Conservation (phyloP, 2,888 invertebrate species). For the Luperina nickerlii region DNA sequence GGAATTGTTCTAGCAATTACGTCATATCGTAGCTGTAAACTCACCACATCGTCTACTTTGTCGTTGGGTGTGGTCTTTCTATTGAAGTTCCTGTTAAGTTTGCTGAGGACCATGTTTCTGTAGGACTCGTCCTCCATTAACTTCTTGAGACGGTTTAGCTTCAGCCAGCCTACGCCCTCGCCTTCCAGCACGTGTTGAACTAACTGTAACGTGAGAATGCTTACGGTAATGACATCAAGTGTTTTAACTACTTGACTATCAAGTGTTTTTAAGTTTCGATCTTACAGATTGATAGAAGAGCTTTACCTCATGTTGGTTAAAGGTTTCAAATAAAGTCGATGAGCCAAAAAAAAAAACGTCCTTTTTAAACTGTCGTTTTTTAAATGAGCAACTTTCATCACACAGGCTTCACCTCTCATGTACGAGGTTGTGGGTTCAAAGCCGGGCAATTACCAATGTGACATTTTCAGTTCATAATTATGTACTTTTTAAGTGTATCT, state of each 20-base stretch:
- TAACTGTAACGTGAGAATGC: constrained; percentile 85
- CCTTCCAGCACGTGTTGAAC: constrained; percentile 96
- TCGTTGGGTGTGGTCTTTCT: constrained; percentile 98
- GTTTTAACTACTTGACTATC: too few relatives aligned
- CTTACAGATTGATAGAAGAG: neutral
- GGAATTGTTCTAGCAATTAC: neutral
- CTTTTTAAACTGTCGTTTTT: neutral
- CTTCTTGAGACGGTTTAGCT: constrained; percentile 97
- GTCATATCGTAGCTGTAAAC: constrained; percentile 69
- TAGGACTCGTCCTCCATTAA: constrained; percentile 99
- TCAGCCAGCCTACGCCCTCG: constrained; percentile 99
- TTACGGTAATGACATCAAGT: neutral
- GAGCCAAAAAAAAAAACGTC: neutral
- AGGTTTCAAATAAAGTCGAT: too few relatives aligned
- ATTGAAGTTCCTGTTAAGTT: constrained; percentile 98
- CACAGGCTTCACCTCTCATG: neutral
- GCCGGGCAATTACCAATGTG: neutral
- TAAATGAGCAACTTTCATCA: neutral
- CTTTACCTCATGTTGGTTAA: neutral
- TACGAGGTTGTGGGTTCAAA: neutral
- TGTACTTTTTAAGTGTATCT: neutral
- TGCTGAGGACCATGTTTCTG: constrained; percentile 98
- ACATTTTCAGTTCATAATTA: neutral
- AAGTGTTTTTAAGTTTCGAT: neutral
- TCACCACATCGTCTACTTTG: constrained; percentile 99